Base-by-base conservation (phyloP, 2,888 invertebrate species). In the Nebria salina region DNA sequence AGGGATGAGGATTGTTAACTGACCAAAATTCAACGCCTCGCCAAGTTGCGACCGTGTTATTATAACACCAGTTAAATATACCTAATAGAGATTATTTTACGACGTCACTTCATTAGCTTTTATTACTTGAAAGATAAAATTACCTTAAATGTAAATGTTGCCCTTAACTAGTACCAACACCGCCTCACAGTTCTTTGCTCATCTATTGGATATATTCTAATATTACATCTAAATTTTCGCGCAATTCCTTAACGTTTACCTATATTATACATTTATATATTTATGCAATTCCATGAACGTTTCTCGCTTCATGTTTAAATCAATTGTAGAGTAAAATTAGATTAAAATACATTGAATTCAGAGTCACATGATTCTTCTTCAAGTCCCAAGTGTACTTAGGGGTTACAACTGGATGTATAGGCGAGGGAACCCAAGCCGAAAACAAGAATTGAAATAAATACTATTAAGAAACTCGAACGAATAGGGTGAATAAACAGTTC, bases 341-440 rank as follows among this genome's bases (percentile, higher is more conserved):
- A 54, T 54, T 54, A 54, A 54, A 54, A 54, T 54, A 54, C 54
- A 54, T 54, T 54, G 54, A 54, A 54, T 54, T 54, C 54, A 54
- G 13, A 54, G 54, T 54, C 54, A 8, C 54, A 54, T 54, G 54
- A 54, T 54, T 54, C 54, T 8, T 13, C 11, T 54, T 8, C 8
- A 54, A 54, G 8, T 54, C 54, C 54, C 34, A 34, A 34, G 34
- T 34, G 34, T 34, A 34, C 34, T 54, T 13, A 54, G 54, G 54
- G 54, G 34, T 34, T 34, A 54, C 54, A 54, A 13, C 11, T 54
- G 8, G 2, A 54, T 54, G 54, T 54, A 54, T 13, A 54, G 54
- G 54, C 54, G 8, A 54, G 8, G 13, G 54, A 54, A 54, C 54
- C 13, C 8, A 13, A 2, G 13, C 11, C 13, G 54, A 54, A 54